Base-by-base conservation (phyloP, 2,797 vertebrate genomes). In the Podarcis lilfordi region DNA sequence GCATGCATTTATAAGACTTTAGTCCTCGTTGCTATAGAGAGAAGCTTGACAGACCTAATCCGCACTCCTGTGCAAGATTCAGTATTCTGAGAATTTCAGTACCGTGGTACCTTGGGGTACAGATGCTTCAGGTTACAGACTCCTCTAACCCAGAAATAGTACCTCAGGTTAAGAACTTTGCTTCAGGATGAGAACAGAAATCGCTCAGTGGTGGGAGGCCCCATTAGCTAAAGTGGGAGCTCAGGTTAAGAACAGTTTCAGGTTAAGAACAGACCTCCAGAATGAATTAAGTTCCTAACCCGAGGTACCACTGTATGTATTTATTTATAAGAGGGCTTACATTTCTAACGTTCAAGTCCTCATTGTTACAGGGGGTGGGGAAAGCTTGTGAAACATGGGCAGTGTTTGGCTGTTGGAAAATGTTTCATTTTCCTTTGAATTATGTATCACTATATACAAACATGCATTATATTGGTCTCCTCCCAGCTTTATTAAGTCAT, bases 391-490 rank as follows among this genome's bases (percentile, higher is more conserved):
- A 27, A 43, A 29, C 8, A 7, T 27, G 27, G 61, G 5, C 40
- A 21, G 37, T 23, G 23, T 55, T 72, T 11, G 35, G 23, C 23
- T 32, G 35, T 25, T 25, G 68, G 19, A 15, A 25, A 45, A 40
- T 5, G 19, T 10, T 8, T 29, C 17, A 15, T 11, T 19, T 29
- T 43, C 61, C 15, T 61, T 15, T 40, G 50, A 64, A 29, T 75
- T 37, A 0, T 1, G 35, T 5, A 23, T 5, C 43, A 43, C 5
- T 4, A 0, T 84, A 80, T n/a, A 71, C 43, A 2, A 10, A 0
- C 27, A 77, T 80, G 25, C 86, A 88, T 82, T 91, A 83, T 86
- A 0, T 0, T 86, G 84, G 19, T 77, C 37, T 84, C 86, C 74
- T 92, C 85, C 76, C 69, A 25, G n/a, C 66, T 45, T 29, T 15